A percentile compares a stretch with the other conserved stretches of the same genome.
Evolutionary conservation across 2,797 vertebrate species (phyloP).

Genomic region (Kryptolebias ocellatus): DNA sequence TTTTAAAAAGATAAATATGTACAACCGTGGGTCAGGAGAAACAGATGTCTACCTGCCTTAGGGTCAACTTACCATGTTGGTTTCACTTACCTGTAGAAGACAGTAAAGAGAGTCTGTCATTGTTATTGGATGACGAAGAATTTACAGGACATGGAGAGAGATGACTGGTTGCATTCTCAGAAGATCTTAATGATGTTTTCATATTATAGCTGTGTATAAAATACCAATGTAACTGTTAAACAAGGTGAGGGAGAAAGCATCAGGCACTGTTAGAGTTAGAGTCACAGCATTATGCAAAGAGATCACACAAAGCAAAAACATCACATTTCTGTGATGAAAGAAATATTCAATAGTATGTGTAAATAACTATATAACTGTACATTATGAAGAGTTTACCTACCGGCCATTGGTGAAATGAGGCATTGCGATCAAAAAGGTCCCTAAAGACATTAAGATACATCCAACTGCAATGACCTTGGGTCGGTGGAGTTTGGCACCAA

Average conservation of each 20-base stretch:
- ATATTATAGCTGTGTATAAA: constrained; percentile 89
- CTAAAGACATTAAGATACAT: constrained; percentile 91
- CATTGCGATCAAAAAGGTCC: constrained; percentile 89
- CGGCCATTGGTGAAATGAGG: constrained; percentile 92
- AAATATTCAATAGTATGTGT: background rate
- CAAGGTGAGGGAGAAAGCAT: constrained; percentile 67
- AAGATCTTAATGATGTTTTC: constrained; percentile 83
- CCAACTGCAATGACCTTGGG: constrained; percentile 92
- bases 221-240: constrained; percentile 70
- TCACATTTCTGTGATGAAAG: constrained; percentile 1
- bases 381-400: constrained; percentile 74
- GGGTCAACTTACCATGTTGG: too few relatives aligned
- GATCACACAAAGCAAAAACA: constrained; percentile 9
- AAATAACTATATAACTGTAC: background rate
- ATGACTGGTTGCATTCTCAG: constrained; percentile 84
- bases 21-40: too few relatives aligned
- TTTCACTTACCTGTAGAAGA: constrained; percentile 64
- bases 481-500: constrained; percentile 92
- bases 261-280: constrained; percentile 55
- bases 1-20: too few relatives aligned
- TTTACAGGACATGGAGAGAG: constrained; percentile 84
- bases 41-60: too few relatives aligned
- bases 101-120: constrained; percentile 50
- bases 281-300: constrained; percentile 36
- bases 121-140: constrained; percentile 54